phyloP scores from a whole-genome alignment of 2,888 invertebrate genomes.

The Drosophila conformis region DNA sequence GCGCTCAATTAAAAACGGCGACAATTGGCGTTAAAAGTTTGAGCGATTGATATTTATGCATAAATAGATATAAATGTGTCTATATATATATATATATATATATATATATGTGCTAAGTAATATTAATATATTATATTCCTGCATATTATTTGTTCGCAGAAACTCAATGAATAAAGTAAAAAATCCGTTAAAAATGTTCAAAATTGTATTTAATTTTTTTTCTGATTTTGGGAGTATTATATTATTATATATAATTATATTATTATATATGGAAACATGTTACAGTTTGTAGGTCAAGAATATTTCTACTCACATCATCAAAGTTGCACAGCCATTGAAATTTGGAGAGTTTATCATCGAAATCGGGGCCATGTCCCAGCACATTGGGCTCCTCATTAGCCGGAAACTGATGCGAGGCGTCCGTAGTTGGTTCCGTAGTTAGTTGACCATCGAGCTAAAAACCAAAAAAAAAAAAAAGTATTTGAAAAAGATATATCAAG shows the following conservation, averaged over 20 bases:
- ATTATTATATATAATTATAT: neutral
- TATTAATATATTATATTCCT: neutral
- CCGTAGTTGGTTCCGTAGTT: slow-evolving; percentile 52
- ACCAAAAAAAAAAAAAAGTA: neutral
- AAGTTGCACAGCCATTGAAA: slow-evolving; percentile 83
- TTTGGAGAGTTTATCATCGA: slow-evolving; percentile 70
- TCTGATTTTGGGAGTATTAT: neutral
- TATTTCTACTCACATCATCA: slow-evolving; percentile 84
- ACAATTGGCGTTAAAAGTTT: slow-evolving; percentile 19
- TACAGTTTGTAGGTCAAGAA: neutral
- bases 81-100: neutral
- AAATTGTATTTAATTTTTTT: neutral
- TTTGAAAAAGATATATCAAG: slow-evolving; percentile 12
- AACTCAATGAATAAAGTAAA: neutral
- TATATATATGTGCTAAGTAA: neutral
- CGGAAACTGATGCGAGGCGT: slow-evolving; percentile 80
- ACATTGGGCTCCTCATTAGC: slow-evolving; percentile 82
- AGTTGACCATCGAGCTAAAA: slow-evolving; percentile 76
- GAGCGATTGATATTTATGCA: neutral
- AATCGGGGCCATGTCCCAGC: slow-evolving; percentile 78
- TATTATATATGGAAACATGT: neutral
- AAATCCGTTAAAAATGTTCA: neutral
- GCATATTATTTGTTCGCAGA: neutral
- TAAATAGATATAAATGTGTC: neutral
- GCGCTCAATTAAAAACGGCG: slow-evolving; percentile 47